Evolutionary conservation across 2,888 invertebrate species (phyloP).

Genomic region (Drosophila meridionalis): DNA sequence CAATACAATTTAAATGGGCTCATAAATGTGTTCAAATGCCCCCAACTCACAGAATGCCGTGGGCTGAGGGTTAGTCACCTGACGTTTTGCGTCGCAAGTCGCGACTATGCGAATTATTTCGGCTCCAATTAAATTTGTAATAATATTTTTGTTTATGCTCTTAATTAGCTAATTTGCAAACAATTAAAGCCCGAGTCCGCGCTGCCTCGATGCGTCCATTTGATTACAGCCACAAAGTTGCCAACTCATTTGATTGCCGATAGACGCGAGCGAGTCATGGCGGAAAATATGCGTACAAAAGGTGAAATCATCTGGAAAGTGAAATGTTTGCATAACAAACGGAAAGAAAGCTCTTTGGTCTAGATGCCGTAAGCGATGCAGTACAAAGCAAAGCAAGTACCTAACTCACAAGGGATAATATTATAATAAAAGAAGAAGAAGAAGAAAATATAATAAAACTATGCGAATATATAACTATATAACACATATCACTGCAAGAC

Average conservation of each 20-base stretch:
- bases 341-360: slow-evolving; percentile 9
- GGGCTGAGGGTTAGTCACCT: slow-evolving; percentile 45
- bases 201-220: slow-evolving; percentile 19
- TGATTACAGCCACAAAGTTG: slow-evolving; percentile 49
- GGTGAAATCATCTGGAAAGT: slow-evolving; percentile 30
- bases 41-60: slow-evolving; percentile 2
- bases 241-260: slow-evolving; percentile 67
- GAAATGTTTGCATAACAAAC: slow-evolving; percentile 31
- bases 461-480: no score
- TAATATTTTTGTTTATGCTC: slow-evolving; percentile 47
- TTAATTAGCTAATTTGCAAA: slow-evolving; percentile 80
- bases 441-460: no score
- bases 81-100: slow-evolving; percentile 6
- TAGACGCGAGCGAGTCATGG: slow-evolving; percentile 42
- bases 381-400: not conserved
- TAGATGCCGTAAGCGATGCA: not conserved
- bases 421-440: not conserved
- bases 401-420: not conserved
- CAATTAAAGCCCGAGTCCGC: slow-evolving; percentile 60
- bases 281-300: slow-evolving; percentile 6
- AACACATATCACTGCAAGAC: no score
- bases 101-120: slow-evolving; percentile 32
- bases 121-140: slow-evolving; percentile 57
- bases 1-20: slow-evolving; percentile 57
- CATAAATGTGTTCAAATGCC: slow-evolving; percentile 44